phyloP scores from a whole-genome alignment of 2,797 vertebrate species.

The Molossus molossus region DNA sequence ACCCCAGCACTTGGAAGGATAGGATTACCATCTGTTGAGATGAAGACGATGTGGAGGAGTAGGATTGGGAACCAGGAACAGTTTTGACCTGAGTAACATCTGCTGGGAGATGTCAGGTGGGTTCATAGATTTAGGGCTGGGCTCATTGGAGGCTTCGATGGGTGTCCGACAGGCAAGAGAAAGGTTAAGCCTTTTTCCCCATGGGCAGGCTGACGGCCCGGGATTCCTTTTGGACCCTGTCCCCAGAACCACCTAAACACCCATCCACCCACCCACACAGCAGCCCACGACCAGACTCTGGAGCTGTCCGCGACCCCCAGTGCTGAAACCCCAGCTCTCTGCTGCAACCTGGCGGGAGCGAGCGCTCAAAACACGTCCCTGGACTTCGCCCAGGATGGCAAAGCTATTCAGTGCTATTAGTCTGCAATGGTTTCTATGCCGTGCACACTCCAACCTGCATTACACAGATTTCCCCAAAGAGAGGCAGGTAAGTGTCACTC shows the following conservation, averaged over 20 bases:
- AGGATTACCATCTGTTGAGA: not conserved
- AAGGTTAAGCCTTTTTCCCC: not conserved
- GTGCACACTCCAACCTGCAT: not conserved
- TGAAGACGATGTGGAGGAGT: not conserved
- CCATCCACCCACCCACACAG: no score
- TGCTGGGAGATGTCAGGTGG: not conserved
- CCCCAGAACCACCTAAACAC: not conserved
- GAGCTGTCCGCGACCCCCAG: conserved; percentile 89
- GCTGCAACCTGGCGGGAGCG: not conserved
- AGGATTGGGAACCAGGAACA: not conserved
- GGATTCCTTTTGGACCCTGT: not conserved
- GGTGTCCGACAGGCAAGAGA: not conserved
- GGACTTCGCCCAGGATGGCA: not conserved
- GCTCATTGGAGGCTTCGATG: not conserved
- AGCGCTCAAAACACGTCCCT: not conserved
- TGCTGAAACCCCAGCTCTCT: conserved; percentile 88
- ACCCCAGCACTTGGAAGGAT: not conserved
- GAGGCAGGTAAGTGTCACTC: not conserved
- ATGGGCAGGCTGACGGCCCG: not conserved
- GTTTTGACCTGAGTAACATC: not conserved
- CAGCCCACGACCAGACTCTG: conserved; percentile 77
- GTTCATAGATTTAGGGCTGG: not conserved
- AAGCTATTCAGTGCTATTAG: not conserved
- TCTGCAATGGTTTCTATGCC: not conserved
- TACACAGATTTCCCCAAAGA: not conserved